A percentile compares a stretch with the other conserved stretches of the same genome.
Conservation (phyloP, 2,888 invertebrate species). For the Stenodera caucasica region DNA sequence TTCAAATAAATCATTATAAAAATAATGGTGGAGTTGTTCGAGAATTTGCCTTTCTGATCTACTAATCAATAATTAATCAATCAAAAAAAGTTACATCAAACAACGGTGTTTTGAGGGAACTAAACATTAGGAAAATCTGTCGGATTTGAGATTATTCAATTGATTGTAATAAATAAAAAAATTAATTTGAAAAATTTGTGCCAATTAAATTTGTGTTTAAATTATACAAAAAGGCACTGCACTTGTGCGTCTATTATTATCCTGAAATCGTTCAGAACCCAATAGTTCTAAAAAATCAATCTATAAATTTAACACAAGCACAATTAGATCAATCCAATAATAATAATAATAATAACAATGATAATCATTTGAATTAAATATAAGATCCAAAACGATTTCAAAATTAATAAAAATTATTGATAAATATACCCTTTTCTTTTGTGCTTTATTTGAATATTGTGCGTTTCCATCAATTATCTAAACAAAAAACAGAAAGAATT, state of each 20-base stretch:
- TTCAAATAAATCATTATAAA: not conserved
- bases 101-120: not conserved
- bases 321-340: not conserved
- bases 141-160: not conserved
- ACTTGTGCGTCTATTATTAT: constrained; percentile 25
- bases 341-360: no score
- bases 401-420: not conserved
- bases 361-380: not conserved
- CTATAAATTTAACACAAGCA: not conserved
- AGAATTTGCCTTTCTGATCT: not conserved
- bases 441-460: not conserved
- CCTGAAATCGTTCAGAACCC: not conserved
- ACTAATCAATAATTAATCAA: not conserved
- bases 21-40: not conserved
- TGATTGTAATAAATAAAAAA: not conserved
- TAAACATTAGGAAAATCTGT: not conserved
- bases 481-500: not conserved
- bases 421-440: not conserved
- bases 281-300: not conserved
- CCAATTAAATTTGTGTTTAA: not conserved
- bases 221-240: constrained; percentile 23
- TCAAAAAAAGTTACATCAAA: not conserved
- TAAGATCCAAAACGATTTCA: constrained; percentile 2
- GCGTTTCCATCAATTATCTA: not conserved
- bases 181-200: not conserved